Evolutionary conservation across 2,888 invertebrate species (phyloP).

Genomic region (Brassicogethes aeneus): DNA sequence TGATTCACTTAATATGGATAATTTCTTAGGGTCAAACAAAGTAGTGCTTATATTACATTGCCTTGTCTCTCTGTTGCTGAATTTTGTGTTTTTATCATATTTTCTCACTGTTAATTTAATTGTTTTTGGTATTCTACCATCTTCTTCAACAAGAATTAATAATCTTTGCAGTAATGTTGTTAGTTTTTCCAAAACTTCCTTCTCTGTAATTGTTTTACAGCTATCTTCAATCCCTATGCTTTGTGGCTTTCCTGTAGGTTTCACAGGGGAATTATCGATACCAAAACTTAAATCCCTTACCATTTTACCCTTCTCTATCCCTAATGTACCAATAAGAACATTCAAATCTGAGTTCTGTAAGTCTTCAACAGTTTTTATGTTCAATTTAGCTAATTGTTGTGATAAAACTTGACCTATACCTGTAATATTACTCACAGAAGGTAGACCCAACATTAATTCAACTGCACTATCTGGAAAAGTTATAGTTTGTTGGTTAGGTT

Average conservation of each 20-base stretch:
- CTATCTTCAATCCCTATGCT: constrained; percentile 75
- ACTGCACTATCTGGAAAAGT: constrained; percentile 61
- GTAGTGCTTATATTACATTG: constrained; percentile 65
- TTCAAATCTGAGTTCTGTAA: constrained; percentile 55
- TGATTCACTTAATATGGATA: constrained; percentile 38
- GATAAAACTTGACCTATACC: constrained; percentile 68
- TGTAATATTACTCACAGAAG: constrained; percentile 54
- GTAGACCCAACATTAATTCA: constrained; percentile 51
- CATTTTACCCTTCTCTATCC: constrained; percentile 58
- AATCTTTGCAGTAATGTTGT: constrained; percentile 59
- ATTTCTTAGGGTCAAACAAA: constrained; percentile 42
- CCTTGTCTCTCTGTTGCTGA: constrained; percentile 64
- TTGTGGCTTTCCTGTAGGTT: constrained; percentile 67
- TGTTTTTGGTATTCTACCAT: constrained; percentile 69
- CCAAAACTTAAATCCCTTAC: constrained; percentile 64
- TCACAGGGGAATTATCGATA: constrained; percentile 63
- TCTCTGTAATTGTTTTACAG: constrained; percentile 62
- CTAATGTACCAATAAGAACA: constrained; percentile 48
- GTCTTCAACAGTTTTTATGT: constrained; percentile 58
- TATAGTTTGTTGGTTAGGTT: constrained; percentile 76
- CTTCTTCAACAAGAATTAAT: constrained; percentile 62
- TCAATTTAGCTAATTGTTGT: constrained; percentile 54
- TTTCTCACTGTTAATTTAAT: constrained; percentile 67
- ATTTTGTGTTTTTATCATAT: constrained; percentile 56
- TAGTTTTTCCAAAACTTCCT: constrained; percentile 66